Base-by-base conservation (phyloP, 2,888 invertebrate species). In the Cantharis nigra region DNA sequence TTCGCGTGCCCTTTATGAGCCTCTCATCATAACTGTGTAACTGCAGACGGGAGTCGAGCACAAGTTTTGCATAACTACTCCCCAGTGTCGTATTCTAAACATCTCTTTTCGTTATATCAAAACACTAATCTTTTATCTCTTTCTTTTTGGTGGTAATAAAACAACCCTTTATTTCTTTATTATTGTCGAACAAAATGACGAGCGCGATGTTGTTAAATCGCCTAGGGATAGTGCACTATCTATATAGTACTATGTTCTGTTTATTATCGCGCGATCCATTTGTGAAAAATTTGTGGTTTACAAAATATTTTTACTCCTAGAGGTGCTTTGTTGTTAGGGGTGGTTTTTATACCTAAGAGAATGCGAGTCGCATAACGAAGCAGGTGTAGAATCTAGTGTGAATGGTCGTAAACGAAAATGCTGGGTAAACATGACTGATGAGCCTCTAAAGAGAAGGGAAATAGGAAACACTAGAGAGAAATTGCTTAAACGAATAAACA, bases 21-120 rank as follows among this genome's bases (percentile, higher is more conserved):
- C 83, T 83, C 85, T 85, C 85, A 85, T 86, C 86, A 87, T 87
- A 87, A 86, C 85, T 81, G 83, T 84, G 85, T 84, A 85, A 84
- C 84, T 83, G 84, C 84, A 83, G 84, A 83, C 85, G 84, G 81
- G 81, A 76, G 83, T 82, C 85, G 82, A 81, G 84, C 82, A 83
- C 85, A 84, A 86, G 86, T 88, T 89, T 88, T 88, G 87, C 88
- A 88, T 89, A 89, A 88, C 88, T 86, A 85, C 86, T 85, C 89
- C 88, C 89, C 69, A 77, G 87, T 84, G 89, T 81, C 85, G 84
- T 84, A 87, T 88, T 85, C 82, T 81, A 78, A 79, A 78, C 82
- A 79, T 83, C 83, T 84, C 83, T 80, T 79, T 83, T 80, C 79
- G 74, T 79, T 78, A 71, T 83, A 83, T 82, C 82, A 73, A 70